Percentiles rank a stretch among this genome's conserved stretches.
These are phyloP conservation scores for Sminthurides bifidus DNA, from an alignment of 1,140 invertebrate species.

Conservation along the genomic window DNA sequence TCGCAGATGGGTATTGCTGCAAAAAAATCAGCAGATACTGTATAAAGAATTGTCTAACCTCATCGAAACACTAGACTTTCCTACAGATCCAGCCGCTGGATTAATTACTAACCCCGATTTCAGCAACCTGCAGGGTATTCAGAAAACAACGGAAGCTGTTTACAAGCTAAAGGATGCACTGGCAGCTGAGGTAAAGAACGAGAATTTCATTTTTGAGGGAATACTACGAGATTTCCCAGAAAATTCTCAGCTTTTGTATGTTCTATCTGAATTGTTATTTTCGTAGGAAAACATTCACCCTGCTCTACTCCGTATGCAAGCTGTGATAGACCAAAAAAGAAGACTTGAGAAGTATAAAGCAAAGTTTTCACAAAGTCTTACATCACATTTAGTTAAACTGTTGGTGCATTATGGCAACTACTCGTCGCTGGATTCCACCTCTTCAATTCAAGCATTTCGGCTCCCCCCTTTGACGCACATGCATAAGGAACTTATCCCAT, in stretches of 20 bases:
- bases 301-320: conserved; percentile 54
- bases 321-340: conserved; percentile 77
- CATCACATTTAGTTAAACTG: conserved; percentile 78
- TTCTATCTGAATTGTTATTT: neutral
- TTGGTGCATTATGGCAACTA: conserved; percentile 59
- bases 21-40: conserved; percentile 66
- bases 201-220: neutral
- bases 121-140: conserved; percentile 56
- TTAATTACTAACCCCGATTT: conserved; percentile 64
- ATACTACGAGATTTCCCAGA: neutral
- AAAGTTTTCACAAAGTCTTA: conserved; percentile 71
- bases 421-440: conserved; percentile 20
- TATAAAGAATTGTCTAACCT: conserved; percentile 66
- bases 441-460: conserved; percentile 46
- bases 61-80: conserved; percentile 66
- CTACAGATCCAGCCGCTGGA: conserved; percentile 54
- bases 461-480: conserved; percentile 63
- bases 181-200: conserved; percentile 16
- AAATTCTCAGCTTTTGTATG: neutral
- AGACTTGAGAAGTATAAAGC: conserved; percentile 68
- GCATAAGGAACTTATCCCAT: conserved; percentile 69
- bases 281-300: conserved; percentile 57
- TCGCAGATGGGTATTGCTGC: conserved; percentile 73
- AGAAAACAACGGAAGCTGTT: conserved; percentile 57
- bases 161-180: conserved; percentile 23